Percentiles rank a stretch among this genome's conserved stretches.
phyloP scores from a whole-genome alignment of 1,140 invertebrate genomes.

The Nasonia giraulti region DNA sequence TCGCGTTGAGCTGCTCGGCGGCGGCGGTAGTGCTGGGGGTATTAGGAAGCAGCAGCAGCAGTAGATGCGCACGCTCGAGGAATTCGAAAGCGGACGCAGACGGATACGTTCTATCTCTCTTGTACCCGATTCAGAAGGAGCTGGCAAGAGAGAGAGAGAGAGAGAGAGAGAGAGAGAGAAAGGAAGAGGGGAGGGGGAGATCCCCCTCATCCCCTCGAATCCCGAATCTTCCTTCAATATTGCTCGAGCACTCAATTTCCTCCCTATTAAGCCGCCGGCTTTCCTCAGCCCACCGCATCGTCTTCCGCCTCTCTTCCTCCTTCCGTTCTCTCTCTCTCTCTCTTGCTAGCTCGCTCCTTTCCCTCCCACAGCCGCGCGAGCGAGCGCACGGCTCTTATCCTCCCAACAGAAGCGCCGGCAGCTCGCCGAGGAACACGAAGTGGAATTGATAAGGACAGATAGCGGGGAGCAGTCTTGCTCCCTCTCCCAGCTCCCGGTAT shows the following conservation, averaged over 20 bases:
- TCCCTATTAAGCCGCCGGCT: conserved; percentile 74
- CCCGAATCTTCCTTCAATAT: conserved; percentile 74
- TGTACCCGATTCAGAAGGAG: conserved; percentile 22
- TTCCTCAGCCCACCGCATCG: conserved; percentile 58
- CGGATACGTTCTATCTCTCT: conserved; percentile 63
- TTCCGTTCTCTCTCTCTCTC: conserved; percentile 44
- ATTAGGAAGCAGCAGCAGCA: conserved; percentile 62
- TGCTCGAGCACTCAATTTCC: conserved; percentile 75
- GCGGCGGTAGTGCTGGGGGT: conserved; percentile 34
- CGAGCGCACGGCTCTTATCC: not conserved
- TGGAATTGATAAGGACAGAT: conserved; percentile 55
- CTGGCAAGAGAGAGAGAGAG: conserved; percentile 31
- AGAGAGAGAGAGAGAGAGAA: conserved; percentile 6
- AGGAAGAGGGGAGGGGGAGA: conserved; percentile 45
- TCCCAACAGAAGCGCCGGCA: conserved; percentile 4
- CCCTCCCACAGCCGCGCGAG: not conserved
- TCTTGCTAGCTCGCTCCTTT: conserved; percentile 38
- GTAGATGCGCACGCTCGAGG: conserved; percentile 63
- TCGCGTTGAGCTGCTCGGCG: conserved; percentile 46
- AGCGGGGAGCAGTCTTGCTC: conserved; percentile 5
- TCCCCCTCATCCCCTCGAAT: conserved; percentile 59
- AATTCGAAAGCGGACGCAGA: conserved; percentile 69
- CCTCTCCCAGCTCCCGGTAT: conserved; percentile 7
- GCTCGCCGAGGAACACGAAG: conserved; percentile 42
- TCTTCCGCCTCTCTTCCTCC: conserved; percentile 48